Evolutionary conservation across 2,113 vertebrate genomes (phyloP).

Genomic region (Phylloscopus trochilus): DNA sequence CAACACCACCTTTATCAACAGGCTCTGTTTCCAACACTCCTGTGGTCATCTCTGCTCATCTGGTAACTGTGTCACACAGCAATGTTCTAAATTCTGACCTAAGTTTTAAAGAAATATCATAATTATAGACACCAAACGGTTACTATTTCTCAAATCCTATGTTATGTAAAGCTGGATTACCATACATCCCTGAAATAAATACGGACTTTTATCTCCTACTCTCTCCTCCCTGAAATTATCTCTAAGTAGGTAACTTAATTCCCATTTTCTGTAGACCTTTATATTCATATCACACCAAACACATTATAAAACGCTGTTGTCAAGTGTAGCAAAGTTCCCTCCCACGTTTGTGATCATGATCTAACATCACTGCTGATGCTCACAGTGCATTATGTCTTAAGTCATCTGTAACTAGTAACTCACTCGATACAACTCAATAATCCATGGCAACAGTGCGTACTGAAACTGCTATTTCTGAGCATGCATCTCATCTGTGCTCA

Average conservation of each 20-base stretch:
- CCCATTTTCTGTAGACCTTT: not conserved
- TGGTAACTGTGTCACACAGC: not conserved
- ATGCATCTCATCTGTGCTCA: not conserved
- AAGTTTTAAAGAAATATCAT: not conserved
- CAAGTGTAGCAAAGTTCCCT: not conserved
- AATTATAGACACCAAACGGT: not conserved
- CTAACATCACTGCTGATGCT: not conserved
- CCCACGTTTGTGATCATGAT: not conserved
- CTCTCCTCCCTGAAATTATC: not conserved
- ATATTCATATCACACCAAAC: not conserved
- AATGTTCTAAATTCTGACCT: not conserved
- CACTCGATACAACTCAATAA: not conserved
- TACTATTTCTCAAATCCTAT: not conserved
- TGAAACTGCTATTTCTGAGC: not conserved
- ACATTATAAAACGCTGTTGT: not conserved
- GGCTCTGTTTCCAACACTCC: not conserved
- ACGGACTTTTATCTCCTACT: not conserved
- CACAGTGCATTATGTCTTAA: not conserved
- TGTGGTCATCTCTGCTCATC: not conserved
- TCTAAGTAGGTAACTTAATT: not conserved
- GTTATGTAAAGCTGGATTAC: not conserved
- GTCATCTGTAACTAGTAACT: not conserved
- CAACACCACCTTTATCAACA: not conserved
- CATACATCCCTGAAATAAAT: not conserved
- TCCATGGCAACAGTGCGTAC: not conserved